phyloP scores from a whole-genome alignment of 2,113 vertebrate genomes.

The Melanotaenia duboulayi region DNA sequence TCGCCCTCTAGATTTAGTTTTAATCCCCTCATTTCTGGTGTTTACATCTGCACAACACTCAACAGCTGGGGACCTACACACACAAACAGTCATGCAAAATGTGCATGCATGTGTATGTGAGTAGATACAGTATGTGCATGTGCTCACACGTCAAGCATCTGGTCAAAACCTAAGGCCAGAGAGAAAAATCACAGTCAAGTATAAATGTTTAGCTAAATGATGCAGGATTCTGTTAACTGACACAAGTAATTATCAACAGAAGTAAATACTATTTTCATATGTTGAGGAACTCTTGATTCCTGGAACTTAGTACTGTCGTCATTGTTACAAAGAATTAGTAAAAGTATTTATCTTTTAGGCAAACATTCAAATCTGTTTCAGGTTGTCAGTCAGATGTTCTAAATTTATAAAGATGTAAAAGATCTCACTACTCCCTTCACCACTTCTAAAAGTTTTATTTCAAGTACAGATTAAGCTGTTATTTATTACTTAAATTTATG shows the following conservation, averaged over 20 bases:
- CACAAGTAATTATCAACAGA: conserved; percentile 12
- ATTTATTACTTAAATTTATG: no score
- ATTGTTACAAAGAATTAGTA: neutral
- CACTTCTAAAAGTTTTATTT: no score
- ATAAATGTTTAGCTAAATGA: conserved; percentile 23
- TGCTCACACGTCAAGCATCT: conserved; percentile 61
- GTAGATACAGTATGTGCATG: conserved; percentile 13
- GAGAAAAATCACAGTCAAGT: neutral
- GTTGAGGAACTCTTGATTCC: neutral
- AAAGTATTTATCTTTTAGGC: conserved; percentile 1
- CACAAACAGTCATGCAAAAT: conserved; percentile 46
- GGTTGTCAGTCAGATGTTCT: conserved; percentile 33
- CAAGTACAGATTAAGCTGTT: no score
- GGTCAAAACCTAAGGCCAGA: conserved; percentile 57
- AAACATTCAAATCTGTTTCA: conserved; percentile 25
- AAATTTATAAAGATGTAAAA: no score
- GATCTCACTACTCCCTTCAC: no score
- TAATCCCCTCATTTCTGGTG: conserved; percentile 75
- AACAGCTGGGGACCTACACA: conserved; percentile 76
- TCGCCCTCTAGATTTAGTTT: conserved; percentile 69
- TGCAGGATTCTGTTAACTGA: conserved; percentile 23
- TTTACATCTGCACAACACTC: conserved; percentile 73
- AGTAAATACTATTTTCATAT: conserved; percentile 6
- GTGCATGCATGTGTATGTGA: neutral
- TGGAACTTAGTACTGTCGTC: neutral